Evolutionary conservation across 2,888 invertebrate genomes (phyloP).

Genomic region (Strigamia crassipes): DNA sequence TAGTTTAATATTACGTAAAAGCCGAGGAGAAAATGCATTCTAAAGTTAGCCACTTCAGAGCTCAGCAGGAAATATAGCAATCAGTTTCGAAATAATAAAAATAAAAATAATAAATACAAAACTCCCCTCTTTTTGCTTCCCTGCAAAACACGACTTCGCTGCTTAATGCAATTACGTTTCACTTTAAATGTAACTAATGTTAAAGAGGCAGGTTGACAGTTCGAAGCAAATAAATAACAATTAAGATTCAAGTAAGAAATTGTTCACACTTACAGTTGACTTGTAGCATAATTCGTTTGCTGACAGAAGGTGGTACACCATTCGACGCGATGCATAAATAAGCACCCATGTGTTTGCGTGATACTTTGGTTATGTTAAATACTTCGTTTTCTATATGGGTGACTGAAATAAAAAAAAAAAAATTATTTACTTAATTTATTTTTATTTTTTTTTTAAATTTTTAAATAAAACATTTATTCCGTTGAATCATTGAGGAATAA

Average conservation of each 20-base stretch:
- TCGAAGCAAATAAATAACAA: too few relatives aligned
- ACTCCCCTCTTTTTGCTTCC: too few relatives aligned
- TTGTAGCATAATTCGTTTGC: constrained; percentile 78
- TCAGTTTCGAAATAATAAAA: too few relatives aligned
- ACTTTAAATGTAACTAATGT: too few relatives aligned
- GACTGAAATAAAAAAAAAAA: constrained; percentile 64
- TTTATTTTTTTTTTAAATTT: background rate
- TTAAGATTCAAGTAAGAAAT: background rate
- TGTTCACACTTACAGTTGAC: constrained; percentile 74
- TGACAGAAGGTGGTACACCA: constrained; percentile 87
- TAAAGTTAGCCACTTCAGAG: too few relatives aligned
- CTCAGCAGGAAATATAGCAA: too few relatives aligned
- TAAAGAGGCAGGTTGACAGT: too few relatives aligned
- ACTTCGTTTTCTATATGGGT: constrained; percentile 86
- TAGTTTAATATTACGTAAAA: too few relatives aligned
- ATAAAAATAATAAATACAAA: too few relatives aligned
- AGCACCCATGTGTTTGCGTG: constrained; percentile 88
- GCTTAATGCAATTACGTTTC: too few relatives aligned
- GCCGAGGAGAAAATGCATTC: too few relatives aligned
- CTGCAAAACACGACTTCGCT: too few relatives aligned
- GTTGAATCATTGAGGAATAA: background rate
- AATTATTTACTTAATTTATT: background rate
- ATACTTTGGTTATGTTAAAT: constrained; percentile 83
- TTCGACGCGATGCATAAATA: constrained; percentile 92
- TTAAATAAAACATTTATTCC: background rate